Evolutionary conservation across 2,113 vertebrate genomes (phyloP), one percentile per base, ranked within the genome.

Genomic region (Natator depressus): DNA sequence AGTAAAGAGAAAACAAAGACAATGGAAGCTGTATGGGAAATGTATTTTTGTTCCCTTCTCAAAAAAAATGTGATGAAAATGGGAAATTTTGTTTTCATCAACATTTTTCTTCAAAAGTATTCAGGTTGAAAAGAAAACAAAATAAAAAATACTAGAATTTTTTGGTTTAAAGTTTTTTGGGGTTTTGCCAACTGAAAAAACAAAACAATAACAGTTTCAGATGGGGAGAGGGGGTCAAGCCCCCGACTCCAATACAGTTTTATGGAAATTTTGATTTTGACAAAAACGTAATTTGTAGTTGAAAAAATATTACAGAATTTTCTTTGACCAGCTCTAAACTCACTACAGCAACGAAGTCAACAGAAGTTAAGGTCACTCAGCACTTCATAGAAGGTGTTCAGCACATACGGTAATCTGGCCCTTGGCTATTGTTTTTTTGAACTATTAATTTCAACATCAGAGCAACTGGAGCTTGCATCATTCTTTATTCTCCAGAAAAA

Each of bases 401-500:
- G 72, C 19, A 80, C 65, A 50, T 80, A 87, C 75, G 47, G 14
- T 83, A 53, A 49, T 19, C 50, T 69, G 3, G 20, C 62, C 1
- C 3, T 75, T 87, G 55, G 7, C 3, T 79, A 54, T 4, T 88
- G 27, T 5, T 47, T 84, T 89, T 80, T 69, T 47, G 22, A 91
- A 31, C 46, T 35, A 82, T 87, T 91, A 87, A 89, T 94, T 84
- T 91, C 87, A n/a, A 5, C 80, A n/a, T 38, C 76, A 80, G 5
- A 79, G 16, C 93, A 47, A 82, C 59, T 82, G n/a, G n/a, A 90
- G 80, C 69, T 55, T 95, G 90, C 69, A 90, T 93, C 75, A 65
- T 84, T 89, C 88, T 92, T 89, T 46, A 75, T 93, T 84, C 57
- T 31, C 24, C 42, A 90, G 86, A 96, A 93, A 83, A 88, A 95